These are phyloP conservation scores for Apoderus coryli DNA, from an alignment of 2,888 invertebrate species.

Conservation along the genomic window DNA sequence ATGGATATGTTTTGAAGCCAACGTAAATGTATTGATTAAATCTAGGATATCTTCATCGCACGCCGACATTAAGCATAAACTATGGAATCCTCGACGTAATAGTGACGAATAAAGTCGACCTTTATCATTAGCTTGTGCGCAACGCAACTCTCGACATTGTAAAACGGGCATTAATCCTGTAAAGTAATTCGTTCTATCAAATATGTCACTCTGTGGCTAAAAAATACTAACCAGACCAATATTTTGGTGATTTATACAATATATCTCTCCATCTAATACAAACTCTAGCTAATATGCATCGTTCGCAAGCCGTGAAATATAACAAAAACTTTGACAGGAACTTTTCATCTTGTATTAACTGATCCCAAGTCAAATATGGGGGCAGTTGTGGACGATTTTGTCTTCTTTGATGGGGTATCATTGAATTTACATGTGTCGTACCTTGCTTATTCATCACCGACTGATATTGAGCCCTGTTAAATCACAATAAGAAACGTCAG, in stretches of 20 bases:
- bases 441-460: no score
- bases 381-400: conserved; percentile 7
- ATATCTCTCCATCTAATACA: conserved; percentile 81
- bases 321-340: conserved; percentile 69
- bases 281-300: conserved; percentile 67
- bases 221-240: conserved; percentile 66
- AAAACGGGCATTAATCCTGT: conserved; percentile 66
- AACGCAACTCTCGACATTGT: conserved; percentile 68
- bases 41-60: conserved; percentile 82
- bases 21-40: conserved; percentile 71
- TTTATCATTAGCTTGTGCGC: conserved; percentile 31
- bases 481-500: no score
- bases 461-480: no score
- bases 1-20: conserved; percentile 70
- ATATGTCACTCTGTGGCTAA: no score
- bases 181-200: no score
- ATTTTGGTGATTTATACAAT: conserved; percentile 54
- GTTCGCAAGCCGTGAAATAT: conserved; percentile 56
- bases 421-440: no score
- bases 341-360: conserved; percentile 68
- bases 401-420: conserved; percentile 7
- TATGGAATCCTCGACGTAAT: conserved; percentile 73
- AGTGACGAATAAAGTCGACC: conserved; percentile 65
- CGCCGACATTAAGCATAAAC: conserved; percentile 69
- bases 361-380: conserved; percentile 48